Conservation (phyloP, 1,140 invertebrate genomes). For the Aplysia californica region DNA sequence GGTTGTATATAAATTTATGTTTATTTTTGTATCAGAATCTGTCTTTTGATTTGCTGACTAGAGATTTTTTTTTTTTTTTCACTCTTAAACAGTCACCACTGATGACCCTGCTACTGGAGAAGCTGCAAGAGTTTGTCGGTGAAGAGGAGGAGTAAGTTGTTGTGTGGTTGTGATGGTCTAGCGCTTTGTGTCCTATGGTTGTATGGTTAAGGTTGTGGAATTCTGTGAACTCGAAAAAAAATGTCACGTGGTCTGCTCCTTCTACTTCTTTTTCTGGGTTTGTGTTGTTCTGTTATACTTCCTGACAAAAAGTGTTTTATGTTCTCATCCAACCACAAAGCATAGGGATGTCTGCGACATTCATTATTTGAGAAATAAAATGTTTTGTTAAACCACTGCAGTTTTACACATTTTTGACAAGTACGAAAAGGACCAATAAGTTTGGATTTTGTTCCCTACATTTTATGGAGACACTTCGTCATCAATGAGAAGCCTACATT, state of each 20-base stretch:
- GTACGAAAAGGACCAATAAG: no score
- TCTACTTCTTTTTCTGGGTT: neutral
- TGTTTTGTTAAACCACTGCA: no score
- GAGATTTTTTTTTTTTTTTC: neutral
- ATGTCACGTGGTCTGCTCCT: no score
- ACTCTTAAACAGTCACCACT: conserved; percentile 13
- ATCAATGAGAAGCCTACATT: no score
- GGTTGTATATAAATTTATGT: no score
- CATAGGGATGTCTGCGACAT: no score
- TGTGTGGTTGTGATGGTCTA: neutral
- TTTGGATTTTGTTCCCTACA: no score
- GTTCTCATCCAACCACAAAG: no score
- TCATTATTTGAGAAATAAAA: no score
- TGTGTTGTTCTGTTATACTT: neutral
- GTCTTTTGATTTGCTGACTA: neutral
- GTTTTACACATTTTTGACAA: no score
- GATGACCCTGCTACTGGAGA: conserved; percentile 16
- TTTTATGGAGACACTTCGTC: no score
- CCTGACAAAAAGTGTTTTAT: neutral
- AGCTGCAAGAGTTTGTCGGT: conserved; percentile 3
- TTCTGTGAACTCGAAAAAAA: neutral
- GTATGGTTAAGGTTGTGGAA: neutral
- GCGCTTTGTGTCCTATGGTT: neutral
- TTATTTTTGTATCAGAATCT: neutral
- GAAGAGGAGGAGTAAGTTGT: conserved; percentile 16